phyloP scores from a whole-genome alignment of 1,140 invertebrate species.

The Homalodisca vitripennis region DNA sequence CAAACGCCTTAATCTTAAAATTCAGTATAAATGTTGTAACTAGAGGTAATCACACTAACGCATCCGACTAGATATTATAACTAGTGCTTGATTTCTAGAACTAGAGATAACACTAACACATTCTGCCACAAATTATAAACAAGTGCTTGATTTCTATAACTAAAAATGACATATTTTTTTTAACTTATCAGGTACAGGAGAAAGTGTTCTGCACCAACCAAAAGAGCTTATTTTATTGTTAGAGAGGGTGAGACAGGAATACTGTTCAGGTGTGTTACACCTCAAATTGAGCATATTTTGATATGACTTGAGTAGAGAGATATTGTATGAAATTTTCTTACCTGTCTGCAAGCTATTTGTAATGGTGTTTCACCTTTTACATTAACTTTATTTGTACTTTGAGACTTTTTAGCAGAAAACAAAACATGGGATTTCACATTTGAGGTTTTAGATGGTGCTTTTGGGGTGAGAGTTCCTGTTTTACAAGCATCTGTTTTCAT shows the following conservation, averaged over 20 bases:
- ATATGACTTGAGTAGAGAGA: background rate
- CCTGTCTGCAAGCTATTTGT: constrained; percentile 6
- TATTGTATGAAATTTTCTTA: background rate
- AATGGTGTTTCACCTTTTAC: background rate
- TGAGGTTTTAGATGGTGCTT: background rate
- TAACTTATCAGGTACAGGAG: background rate
- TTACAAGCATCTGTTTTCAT: background rate
- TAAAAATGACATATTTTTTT: background rate
- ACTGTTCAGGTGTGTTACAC: background rate
- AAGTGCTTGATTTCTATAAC: background rate
- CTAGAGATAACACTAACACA: too few relatives aligned
- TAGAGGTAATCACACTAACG: too few relatives aligned
- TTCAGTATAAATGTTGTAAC: too few relatives aligned
- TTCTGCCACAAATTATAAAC: too few relatives aligned
- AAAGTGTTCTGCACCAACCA: background rate
- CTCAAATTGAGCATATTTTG: background rate
- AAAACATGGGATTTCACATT: background rate
- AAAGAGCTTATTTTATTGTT: background rate
- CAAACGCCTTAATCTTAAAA: too few relatives aligned
- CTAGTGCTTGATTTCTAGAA: too few relatives aligned
- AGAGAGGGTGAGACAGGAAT: background rate
- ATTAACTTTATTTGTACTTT: constrained; percentile 1
- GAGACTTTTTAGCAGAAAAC: background rate
- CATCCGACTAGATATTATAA: too few relatives aligned
- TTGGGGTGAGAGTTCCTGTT: background rate